Evolutionary conservation across 2,113 vertebrate genomes (phyloP), one percentile per base, ranked within the genome.

Genomic region (Glareola pratincola): DNA sequence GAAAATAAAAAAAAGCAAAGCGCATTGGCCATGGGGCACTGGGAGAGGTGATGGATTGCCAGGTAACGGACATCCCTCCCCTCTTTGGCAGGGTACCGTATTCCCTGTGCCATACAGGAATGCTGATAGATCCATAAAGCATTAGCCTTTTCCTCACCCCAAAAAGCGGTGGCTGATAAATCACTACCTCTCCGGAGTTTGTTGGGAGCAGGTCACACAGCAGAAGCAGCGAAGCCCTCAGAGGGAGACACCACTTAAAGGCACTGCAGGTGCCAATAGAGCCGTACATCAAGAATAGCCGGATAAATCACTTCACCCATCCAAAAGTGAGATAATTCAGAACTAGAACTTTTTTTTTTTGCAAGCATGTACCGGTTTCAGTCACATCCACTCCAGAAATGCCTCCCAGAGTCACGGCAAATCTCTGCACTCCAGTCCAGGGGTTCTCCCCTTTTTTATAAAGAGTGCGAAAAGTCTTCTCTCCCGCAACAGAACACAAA

Each of bases 111-210:
- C 91, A 53, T 85, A 64, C 37, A 83, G 82, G 85, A 62, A 90
- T 9, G 39, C 79, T 77, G 94, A 88, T 54, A 93, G 63, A 88
- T 77, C 88, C 94, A 60, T 90, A 93, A 92, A 94, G 68, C 85
- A 88, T 83, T 88, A 94, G 79, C 75, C 83, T 90, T 88, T 93
- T 91, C 92, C 88, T 94, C 95, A 94, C 90, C 90, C 92, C 60
- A 69, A 94, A 90, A 96, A 86, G 90, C 85, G 88, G 59, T 57
- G 53, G 71, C 78, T 94, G 88, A 96, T 94, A 96, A 95, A 95
- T 96, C 88, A 85, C 67, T 37, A 2, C 5, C 85, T 66, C 75
- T 82, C 81, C 26, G 78, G 54, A 82, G 85, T 72, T 95, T 79
- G 59, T 73, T 91, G 66, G 85, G 82, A 95, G 54, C 90, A 67